These are phyloP conservation scores for Dicaeum eximium DNA, from an alignment of 2,113 vertebrate genomes.

Conservation along the genomic window DNA sequence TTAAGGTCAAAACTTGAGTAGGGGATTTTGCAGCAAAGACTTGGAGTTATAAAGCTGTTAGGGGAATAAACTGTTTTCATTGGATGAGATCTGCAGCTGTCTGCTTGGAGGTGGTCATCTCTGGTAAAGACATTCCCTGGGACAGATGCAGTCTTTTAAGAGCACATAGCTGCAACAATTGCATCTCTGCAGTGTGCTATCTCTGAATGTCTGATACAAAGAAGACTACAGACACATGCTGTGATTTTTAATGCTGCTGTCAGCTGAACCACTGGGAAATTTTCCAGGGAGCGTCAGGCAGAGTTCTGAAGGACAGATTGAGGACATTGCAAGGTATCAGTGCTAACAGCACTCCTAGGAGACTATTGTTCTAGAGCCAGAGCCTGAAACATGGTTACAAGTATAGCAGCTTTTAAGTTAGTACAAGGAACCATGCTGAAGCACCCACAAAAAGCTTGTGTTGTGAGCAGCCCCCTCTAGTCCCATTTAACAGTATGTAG, in stretches of 20 bases:
- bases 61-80: neutral
- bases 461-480: neutral
- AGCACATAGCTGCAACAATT: neutral
- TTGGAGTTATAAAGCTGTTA: neutral
- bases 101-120: neutral
- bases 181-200: neutral
- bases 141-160: neutral
- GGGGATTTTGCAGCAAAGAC: neutral
- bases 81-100: neutral
- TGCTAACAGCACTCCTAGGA: neutral
- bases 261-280: constrained; percentile 26
- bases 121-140: neutral
- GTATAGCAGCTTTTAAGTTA: neutral
- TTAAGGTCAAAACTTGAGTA: neutral
- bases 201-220: neutral
- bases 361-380: neutral
- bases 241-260: constrained; percentile 9
- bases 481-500: neutral
- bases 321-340: neutral
- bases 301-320: neutral
- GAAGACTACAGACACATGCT: neutral
- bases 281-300: neutral
- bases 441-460: neutral
- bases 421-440: neutral
- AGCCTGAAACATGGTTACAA: neutral